Conservation (phyloP, 2,113 vertebrate species). For the Phaetusa simplex region DNA sequence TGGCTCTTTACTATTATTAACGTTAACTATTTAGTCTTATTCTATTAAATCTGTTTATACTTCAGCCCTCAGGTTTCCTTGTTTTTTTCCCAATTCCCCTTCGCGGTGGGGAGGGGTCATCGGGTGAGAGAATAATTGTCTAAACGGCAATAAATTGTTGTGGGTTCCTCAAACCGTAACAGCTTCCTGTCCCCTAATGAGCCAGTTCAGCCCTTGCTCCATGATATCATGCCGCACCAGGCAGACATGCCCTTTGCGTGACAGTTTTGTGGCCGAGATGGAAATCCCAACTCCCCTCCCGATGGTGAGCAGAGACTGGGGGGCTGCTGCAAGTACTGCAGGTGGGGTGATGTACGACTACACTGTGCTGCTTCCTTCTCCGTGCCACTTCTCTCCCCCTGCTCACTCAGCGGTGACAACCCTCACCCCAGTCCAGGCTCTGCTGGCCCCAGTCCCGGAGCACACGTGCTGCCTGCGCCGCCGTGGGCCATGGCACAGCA, state of each 20-base stretch:
- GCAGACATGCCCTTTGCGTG: accelerated
- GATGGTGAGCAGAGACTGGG: accelerated
- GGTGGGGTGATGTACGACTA: accelerated
- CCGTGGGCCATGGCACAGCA: neutral
- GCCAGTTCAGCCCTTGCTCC: neutral
- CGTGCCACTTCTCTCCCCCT: neutral
- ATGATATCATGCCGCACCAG: accelerated
- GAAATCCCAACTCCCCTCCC: accelerated
- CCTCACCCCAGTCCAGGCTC: neutral
- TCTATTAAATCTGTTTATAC: too few relatives aligned
- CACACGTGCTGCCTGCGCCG: neutral
- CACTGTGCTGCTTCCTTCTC: neutral
- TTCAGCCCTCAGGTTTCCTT: neutral
- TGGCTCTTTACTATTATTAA: too few relatives aligned
- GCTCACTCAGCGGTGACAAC: accelerated
- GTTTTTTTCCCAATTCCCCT: neutral
- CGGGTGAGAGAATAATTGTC: neutral
- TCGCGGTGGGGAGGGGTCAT: neutral
- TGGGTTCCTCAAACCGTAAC: neutral
- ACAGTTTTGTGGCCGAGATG: neutral
- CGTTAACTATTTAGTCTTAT: too few relatives aligned
- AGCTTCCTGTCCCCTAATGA: neutral
- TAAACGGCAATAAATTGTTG: neutral
- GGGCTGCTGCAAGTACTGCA: neutral
- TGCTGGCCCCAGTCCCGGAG: neutral